Percentiles rank a stretch among this genome's conserved stretches.
phyloP scores from a whole-genome alignment of 2,888 invertebrate species.

The Disparrhopalites patrizii region DNA sequence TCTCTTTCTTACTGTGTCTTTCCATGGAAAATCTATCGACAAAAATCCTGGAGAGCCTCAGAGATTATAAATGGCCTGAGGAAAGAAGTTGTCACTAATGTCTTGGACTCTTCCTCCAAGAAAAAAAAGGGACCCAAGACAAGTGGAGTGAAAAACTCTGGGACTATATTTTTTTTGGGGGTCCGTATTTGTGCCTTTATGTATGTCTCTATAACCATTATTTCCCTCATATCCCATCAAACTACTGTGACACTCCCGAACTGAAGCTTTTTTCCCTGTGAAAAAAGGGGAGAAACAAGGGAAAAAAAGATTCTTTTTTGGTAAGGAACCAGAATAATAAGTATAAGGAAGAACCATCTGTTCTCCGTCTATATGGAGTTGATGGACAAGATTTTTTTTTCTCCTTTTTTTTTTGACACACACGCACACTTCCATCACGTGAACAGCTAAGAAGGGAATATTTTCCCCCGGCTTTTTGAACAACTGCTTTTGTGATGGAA shows the following conservation, averaged over 20 bases:
- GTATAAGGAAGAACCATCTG: constrained; percentile 26
- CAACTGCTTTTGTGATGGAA: no score
- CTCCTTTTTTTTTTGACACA: background rate
- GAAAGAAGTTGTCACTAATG: constrained; percentile 24
- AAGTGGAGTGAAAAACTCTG: constrained; percentile 18
- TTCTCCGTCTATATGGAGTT: constrained; percentile 25
- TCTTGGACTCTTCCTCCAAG: no score
- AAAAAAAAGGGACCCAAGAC: constrained; percentile 18
- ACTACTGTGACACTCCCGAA: background rate
- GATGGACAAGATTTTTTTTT: constrained; percentile 21
- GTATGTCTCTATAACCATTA: background rate
- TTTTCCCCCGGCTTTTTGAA: background rate
- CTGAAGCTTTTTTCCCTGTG: background rate
- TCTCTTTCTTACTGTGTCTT: background rate
- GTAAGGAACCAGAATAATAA: no score
- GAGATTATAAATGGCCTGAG: constrained; percentile 28
- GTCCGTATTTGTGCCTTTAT: background rate
- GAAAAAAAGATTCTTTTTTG: background rate
- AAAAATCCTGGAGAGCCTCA: constrained; percentile 7
- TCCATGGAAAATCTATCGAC: background rate
- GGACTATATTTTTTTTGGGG: no score
- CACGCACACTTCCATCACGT: constrained; percentile 1
- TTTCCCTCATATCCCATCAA: background rate
- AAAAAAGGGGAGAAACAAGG: background rate
- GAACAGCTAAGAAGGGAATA: background rate